phyloP scores from a whole-genome alignment of 2,888 invertebrate species.

The Scaptomyza caliginosa region DNA sequence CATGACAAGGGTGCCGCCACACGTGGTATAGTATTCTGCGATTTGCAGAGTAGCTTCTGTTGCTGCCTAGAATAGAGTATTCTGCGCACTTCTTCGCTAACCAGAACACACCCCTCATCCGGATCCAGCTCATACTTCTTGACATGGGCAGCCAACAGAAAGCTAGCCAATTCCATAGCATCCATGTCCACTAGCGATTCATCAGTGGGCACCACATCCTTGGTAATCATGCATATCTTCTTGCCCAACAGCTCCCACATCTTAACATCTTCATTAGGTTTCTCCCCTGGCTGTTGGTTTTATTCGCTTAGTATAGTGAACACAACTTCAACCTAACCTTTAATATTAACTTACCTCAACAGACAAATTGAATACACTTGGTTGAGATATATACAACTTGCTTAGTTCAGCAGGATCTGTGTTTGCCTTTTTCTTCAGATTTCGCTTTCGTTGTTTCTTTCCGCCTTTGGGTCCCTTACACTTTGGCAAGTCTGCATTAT shows the following conservation, averaged over 20 bases:
- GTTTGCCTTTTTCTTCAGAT: too few species aligned
- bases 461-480: too few species aligned
- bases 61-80: not conserved
- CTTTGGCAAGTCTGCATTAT: too few species aligned
- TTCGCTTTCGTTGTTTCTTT: too few species aligned
- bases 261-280: not conserved
- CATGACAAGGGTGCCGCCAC: not conserved
- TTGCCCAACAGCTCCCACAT: slow-evolving; percentile 4
- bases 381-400: too few species aligned
- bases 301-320: not conserved
- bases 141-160: not conserved
- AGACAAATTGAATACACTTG: too few species aligned
- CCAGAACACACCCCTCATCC: not conserved
- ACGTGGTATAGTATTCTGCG: not conserved
- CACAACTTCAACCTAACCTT: not conserved
- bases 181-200: not conserved
- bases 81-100: not conserved
- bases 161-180: not conserved
- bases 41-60: not conserved
- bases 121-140: not conserved
- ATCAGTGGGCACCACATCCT: not conserved
- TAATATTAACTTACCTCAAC: not conserved
- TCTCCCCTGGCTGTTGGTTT: not conserved
- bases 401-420: too few species aligned
- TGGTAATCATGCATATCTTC: not conserved